Evolutionary conservation across 2,888 invertebrate genomes (phyloP).

Genomic region (Luperina testacea): DNA sequence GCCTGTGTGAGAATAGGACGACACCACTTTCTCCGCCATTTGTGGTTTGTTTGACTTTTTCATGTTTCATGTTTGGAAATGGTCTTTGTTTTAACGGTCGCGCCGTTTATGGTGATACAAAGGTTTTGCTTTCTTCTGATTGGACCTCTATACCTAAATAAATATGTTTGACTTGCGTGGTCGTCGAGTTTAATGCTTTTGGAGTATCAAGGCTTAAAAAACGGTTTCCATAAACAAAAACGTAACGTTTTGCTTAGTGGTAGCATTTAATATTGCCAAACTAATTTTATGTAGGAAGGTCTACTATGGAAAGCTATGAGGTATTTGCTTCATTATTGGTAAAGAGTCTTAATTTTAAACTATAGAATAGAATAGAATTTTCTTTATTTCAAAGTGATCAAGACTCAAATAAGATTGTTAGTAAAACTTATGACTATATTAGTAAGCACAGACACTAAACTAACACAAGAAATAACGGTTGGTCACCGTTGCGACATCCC

Average conservation of each 20-base stretch:
- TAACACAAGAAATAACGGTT: too few relatives aligned
- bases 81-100: slow-evolving; percentile 56
- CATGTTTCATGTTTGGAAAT: slow-evolving; percentile 65
- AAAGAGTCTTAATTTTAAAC: neutral
- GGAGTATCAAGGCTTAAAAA: neutral
- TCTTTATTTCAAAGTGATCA: too few relatives aligned
- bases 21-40: slow-evolving; percentile 80
- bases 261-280: neutral
- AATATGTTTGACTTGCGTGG: neutral
- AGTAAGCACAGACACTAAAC: too few relatives aligned
- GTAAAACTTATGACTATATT: too few relatives aligned
- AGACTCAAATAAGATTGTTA: too few relatives aligned
- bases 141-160: slow-evolving; percentile 1
- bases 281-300: neutral
- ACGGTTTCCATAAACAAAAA: neutral
- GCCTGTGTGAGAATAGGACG: slow-evolving; percentile 82
- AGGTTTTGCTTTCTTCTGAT: slow-evolving; percentile 33
- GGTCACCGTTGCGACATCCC: too few relatives aligned
- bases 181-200: neutral
- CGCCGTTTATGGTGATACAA: slow-evolving; percentile 50
- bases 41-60: slow-evolving; percentile 75
- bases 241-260: neutral
- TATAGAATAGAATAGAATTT: too few relatives aligned
- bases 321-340: neutral
- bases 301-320: too few relatives aligned